A percentile compares a stretch with the other conserved stretches of the same genome.
phyloP scores from a whole-genome alignment of 2,113 vertebrate species.

The Gopherus evgoodei region DNA sequence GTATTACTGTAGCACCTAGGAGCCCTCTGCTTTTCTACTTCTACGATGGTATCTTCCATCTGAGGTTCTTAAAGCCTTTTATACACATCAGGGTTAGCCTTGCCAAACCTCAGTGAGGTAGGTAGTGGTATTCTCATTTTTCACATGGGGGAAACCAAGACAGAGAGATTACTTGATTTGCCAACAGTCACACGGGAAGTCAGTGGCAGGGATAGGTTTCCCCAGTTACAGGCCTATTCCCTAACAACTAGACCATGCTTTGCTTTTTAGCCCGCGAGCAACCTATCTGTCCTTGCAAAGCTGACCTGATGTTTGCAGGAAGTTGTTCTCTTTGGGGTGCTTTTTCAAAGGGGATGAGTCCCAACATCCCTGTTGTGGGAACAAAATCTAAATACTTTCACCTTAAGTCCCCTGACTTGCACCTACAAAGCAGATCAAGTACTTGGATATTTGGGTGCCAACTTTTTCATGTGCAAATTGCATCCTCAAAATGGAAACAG shows the following conservation, averaged over 20 bases:
- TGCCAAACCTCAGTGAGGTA: not conserved
- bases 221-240: not conserved
- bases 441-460: not conserved
- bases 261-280: not conserved
- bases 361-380: not conserved
- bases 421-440: not conserved
- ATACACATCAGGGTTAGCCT: not conserved
- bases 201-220: not conserved
- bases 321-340: not conserved
- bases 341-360: not conserved
- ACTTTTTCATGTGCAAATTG: not conserved
- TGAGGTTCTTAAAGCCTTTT: rapidly evolving
- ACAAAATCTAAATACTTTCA: not conserved
- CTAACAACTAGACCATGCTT: not conserved
- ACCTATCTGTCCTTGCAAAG: not conserved
- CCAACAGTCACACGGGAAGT: rapidly evolving
- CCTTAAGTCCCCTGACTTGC: not conserved
- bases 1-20: too few relatives aligned
- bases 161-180: not conserved
- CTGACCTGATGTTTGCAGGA: not conserved
- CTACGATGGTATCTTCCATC: not conserved
- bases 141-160: not conserved
- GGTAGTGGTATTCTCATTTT: not conserved
- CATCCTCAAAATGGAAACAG: not conserved
- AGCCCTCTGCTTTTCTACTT: too few relatives aligned